Conservation (phyloP, 2,113 vertebrate genomes). For the Thalassarche chlororhynchos region DNA sequence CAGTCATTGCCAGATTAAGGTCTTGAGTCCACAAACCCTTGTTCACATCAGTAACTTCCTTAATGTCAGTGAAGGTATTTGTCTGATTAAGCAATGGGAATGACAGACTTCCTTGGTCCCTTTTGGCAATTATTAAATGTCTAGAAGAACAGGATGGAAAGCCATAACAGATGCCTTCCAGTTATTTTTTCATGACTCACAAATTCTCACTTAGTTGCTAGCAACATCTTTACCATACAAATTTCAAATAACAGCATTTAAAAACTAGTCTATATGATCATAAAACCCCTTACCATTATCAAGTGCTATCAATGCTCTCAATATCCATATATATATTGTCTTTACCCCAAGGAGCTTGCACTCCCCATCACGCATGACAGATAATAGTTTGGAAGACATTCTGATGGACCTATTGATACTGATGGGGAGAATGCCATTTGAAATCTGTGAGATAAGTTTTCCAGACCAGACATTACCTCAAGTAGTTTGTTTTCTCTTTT, state of each 20-base stretch:
- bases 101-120: neutral
- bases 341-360: neutral
- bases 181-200: neutral
- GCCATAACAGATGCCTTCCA: neutral
- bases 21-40: neutral
- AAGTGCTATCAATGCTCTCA: neutral
- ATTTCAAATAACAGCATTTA: neutral
- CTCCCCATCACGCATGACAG: neutral
- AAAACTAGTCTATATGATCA: neutral
- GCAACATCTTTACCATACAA: neutral
- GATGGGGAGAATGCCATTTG: neutral
- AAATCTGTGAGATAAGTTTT: neutral
- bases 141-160: neutral
- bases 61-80: neutral
- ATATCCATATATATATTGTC: neutral
- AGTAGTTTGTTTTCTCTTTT: neutral
- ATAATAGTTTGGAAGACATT: neutral
- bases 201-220: neutral
- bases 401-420: neutral
- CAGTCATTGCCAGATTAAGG: neutral
- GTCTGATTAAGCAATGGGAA: neutral
- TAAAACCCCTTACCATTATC: neutral
- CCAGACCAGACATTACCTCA: neutral
- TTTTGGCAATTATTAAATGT: neutral
- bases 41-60: neutral